Conservation (phyloP, 2,888 invertebrate species). For the Metopia argyrocephala region DNA sequence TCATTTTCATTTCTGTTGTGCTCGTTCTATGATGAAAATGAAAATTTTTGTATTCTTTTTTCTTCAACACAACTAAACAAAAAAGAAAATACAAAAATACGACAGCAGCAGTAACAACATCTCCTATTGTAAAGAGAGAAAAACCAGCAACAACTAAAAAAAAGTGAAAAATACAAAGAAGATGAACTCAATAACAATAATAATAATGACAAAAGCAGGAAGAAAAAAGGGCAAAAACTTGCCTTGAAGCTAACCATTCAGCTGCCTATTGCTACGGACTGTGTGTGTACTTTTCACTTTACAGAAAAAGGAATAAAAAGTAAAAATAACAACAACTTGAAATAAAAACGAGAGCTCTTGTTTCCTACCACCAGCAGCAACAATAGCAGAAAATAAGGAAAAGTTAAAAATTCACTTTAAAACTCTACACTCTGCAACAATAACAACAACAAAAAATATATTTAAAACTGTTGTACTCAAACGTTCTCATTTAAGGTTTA, state of each 20-base stretch:
- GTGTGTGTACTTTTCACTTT: neutral
- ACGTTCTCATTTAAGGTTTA: conserved; percentile 40
- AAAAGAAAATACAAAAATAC: neutral
- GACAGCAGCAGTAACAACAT: conserved; percentile 44
- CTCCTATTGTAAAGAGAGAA: neutral
- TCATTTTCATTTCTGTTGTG: conserved; percentile 21
- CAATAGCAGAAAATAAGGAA: conserved; percentile 35
- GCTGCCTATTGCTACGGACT: conserved; percentile 26
- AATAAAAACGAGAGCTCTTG: conserved; percentile 59
- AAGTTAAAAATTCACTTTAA: conserved; percentile 8
- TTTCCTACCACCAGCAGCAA: conserved; percentile 2
- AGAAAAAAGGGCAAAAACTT: conserved; percentile 59
- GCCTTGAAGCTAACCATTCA: conserved; percentile 46
- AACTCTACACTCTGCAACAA: conserved; percentile 47
- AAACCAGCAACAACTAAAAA: neutral
- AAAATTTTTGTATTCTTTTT: conserved; percentile 51
- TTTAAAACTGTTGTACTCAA: neutral
- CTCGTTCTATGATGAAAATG: conserved; percentile 56
- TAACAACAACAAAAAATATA: neutral
- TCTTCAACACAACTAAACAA: conserved; percentile 21
- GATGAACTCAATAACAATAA: conserved; percentile 55
- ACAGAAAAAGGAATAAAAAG: conserved; percentile 18
- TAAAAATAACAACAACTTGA: conserved; percentile 23
- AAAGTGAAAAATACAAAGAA: conserved; percentile 11
- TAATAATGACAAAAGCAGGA: conserved; percentile 41